Evolutionary conservation across 2,797 vertebrate species (phyloP).

Genomic region (Eulemur coronatus): DNA sequence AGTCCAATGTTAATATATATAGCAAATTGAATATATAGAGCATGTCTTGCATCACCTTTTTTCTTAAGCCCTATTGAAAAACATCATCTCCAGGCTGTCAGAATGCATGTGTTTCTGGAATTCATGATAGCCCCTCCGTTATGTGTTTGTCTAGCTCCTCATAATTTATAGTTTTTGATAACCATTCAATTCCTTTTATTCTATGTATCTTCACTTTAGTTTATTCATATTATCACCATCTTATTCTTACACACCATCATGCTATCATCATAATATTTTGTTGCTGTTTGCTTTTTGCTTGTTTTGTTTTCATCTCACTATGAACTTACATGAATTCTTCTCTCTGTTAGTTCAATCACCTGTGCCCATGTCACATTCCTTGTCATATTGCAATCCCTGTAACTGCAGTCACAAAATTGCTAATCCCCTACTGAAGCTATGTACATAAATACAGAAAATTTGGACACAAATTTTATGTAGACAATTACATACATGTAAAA

Average conservation of each 20-base stretch:
- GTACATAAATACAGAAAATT: not conserved
- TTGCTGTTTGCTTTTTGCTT: not conserved
- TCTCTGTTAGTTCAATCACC: not conserved
- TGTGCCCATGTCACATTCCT: not conserved
- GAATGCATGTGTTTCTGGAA: not conserved
- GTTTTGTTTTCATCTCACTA: not conserved
- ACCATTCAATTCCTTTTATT: not conserved
- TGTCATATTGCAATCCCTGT: not conserved
- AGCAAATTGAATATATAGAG: not conserved
- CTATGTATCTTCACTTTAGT: no score
- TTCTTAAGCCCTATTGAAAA: not conserved
- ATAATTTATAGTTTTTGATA: not conserved
- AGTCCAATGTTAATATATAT: not conserved
- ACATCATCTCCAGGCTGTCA: not conserved
- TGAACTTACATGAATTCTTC: not conserved
- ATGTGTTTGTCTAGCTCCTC: not conserved
- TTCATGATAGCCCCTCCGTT: not conserved
- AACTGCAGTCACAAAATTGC: not conserved
- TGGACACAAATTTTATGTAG: not conserved
- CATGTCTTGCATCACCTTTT: not conserved
- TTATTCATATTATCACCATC: not conserved
- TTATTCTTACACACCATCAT: not conserved
- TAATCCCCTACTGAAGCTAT: not conserved
- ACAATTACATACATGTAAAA: not conserved
- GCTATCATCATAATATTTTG: not conserved